phyloP scores from a whole-genome alignment of 2,113 vertebrate genomes.

The Prietella phreatophila region DNA sequence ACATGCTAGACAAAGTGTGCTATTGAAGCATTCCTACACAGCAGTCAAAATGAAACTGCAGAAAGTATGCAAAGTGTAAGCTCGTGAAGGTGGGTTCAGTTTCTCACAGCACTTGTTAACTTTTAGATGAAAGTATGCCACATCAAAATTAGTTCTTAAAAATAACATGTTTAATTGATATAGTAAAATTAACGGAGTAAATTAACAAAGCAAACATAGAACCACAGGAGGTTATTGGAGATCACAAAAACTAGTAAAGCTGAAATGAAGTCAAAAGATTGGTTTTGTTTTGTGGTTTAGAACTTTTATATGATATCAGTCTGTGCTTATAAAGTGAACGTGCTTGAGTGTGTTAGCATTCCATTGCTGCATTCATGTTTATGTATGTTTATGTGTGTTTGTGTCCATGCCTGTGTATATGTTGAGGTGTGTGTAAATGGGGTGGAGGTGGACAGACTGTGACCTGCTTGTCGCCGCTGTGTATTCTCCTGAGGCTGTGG shows the following conservation, averaged over 20 bases:
- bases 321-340: not conserved
- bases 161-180: not conserved
- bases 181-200: not conserved
- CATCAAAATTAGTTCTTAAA: not conserved
- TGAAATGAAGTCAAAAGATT: not conserved
- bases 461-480: constrained; percentile 66
- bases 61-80: not conserved
- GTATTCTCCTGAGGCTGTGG: constrained; percentile 63
- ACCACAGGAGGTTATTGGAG: not conserved
- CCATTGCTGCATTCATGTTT: not conserved
- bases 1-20: not conserved
- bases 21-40: not conserved
- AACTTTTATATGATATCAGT: not conserved
- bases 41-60: not conserved
- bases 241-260: not conserved
- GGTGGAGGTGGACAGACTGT: constrained; percentile 64
- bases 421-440: not conserved
- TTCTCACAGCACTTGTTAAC: not conserved
- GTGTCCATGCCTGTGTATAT: not conserved
- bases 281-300: not conserved
- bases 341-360: not conserved
- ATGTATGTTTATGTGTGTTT: constrained; percentile 1
- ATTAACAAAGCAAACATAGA: not conserved
- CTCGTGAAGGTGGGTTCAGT: not conserved
- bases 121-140: not conserved